Conservation (phyloP, 2,888 invertebrate species). For the Cerceris rybyensis region DNA sequence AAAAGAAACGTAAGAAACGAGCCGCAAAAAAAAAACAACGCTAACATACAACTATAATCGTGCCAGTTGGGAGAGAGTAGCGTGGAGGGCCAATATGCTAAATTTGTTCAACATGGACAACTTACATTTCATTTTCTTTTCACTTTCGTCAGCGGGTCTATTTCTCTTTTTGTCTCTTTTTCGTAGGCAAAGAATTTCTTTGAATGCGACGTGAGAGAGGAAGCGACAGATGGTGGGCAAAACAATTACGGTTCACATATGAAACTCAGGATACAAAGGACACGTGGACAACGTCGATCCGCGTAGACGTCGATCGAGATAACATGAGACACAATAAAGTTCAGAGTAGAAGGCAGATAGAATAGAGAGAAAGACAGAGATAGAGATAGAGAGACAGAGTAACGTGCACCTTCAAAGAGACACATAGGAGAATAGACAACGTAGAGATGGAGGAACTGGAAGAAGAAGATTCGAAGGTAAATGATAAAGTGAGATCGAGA, state of each 20-base stretch:
- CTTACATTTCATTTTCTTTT: conserved; percentile 77
- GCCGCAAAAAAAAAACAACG: conserved; percentile 70
- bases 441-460: conserved; percentile 15
- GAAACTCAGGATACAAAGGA: conserved; percentile 39
- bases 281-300: conserved; percentile 44
- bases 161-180: conserved; percentile 51
- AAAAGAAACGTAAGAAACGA: conserved; percentile 66
- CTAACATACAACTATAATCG: conserved; percentile 79
- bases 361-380: conserved; percentile 26
- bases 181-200: conserved; percentile 43
- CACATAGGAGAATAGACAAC: conserved; percentile 27
- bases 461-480: conserved; percentile 12
- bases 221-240: conserved; percentile 22
- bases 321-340: conserved; percentile 33
- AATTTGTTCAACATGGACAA: conserved; percentile 77
- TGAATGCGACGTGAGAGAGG: conserved; percentile 18
- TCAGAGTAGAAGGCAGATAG: conserved; percentile 25
- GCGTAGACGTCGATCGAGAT: conserved; percentile 40
- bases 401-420: conserved; percentile 34
- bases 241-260: conserved; percentile 35
- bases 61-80: conserved; percentile 85
- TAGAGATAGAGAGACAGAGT: conserved; percentile 26
- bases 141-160: conserved; percentile 77
- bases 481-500: conserved; percentile 32
- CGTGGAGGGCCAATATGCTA: conserved; percentile 79